Conservation (phyloP, 2,888 invertebrate genomes). For the Andrena praecox region DNA sequence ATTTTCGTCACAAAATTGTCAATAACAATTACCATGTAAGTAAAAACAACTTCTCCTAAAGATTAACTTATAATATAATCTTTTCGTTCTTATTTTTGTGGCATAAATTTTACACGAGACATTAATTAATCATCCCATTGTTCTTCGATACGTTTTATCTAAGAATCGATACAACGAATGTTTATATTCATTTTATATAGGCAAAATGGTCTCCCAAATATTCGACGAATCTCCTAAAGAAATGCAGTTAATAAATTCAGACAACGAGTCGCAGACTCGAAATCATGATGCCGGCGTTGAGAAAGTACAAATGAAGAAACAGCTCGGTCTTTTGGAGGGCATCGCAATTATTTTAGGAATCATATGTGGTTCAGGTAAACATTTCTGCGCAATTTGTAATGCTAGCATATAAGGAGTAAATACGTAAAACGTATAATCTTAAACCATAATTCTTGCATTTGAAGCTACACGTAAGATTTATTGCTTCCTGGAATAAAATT, state of each 20-base stretch:
- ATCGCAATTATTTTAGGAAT: conserved; percentile 97
- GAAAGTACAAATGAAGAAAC: conserved; percentile 93
- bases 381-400: not conserved
- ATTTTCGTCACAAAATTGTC: not conserved
- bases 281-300: not conserved
- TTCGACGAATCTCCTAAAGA: conserved; percentile 57
- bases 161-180: not conserved
- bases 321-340: conserved; percentile 95
- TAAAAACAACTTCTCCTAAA: not conserved
- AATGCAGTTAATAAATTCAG: conserved; percentile 59
- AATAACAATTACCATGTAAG: conserved; percentile 1
- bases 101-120: not conserved
- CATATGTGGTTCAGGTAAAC: conserved; percentile 95
- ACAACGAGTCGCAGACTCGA: conserved; percentile 43
- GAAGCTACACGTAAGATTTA: not conserved
- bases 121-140: not conserved
- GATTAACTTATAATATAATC: not conserved
- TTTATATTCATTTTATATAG: conserved; percentile 20
- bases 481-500: not conserved
- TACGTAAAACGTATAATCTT: not conserved
- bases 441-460: conserved; percentile 16
- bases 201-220: conserved; percentile 55
- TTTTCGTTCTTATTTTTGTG: not conserved
- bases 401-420: not conserved
- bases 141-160: not conserved